phyloP scores from a whole-genome alignment of 2,797 vertebrate genomes.

The Dromococcyx pavoninus region DNA sequence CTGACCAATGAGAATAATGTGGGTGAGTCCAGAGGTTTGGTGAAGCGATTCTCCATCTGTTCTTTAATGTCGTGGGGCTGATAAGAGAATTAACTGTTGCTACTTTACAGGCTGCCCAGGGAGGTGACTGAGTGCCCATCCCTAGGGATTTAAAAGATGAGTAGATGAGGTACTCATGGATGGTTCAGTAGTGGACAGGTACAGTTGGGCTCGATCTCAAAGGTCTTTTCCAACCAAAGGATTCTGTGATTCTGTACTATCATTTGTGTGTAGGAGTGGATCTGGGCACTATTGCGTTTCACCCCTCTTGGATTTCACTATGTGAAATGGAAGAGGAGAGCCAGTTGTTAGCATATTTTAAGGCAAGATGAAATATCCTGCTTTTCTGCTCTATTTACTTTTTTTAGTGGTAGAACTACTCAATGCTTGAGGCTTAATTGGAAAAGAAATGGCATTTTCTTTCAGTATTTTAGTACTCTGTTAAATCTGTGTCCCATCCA shows the following conservation, averaged over 20 bases:
- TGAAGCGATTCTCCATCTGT: neutral
- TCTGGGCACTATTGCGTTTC: neutral
- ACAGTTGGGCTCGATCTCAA: too few species aligned
- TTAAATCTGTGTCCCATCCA: neutral
- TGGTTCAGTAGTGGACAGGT: too few species aligned
- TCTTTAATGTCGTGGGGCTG: neutral
- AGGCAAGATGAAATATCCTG: neutral
- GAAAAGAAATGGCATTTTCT: neutral
- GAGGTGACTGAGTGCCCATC: too few species aligned
- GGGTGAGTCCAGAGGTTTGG: neutral
- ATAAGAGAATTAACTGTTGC: neutral
- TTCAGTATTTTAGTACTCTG: neutral
- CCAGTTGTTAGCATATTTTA: neutral
- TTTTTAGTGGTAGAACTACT: neutral
- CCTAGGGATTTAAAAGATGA: too few species aligned
- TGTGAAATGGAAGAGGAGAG: neutral
- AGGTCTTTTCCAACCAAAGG: too few species aligned
- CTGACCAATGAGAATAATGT: neutral
- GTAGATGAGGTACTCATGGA: too few species aligned
- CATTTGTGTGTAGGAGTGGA: neutral
- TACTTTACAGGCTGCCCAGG: too few species aligned
- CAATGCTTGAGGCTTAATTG: accelerated
- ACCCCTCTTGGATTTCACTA: neutral
- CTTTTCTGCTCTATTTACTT: neutral
- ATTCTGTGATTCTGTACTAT: neutral